phyloP scores from a whole-genome alignment of 37 sponge, comb jelly and placozoan genomes.

The Amphimedon queenslandica region DNA sequence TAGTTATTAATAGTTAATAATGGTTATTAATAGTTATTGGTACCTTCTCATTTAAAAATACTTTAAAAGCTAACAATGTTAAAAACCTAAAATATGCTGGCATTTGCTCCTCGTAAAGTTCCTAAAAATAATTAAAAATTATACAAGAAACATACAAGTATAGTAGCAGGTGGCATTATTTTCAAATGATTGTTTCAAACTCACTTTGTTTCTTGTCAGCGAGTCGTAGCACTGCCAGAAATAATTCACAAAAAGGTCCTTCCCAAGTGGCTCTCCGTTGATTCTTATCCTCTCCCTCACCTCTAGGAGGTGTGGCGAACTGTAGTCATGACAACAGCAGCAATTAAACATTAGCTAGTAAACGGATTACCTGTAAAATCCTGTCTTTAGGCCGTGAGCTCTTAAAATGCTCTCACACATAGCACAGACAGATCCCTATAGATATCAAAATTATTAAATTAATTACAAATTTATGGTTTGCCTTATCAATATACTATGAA shows the following conservation, averaged over 20 bases:
- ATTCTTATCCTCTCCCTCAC: constrained; percentile 94
- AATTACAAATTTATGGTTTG: not conserved
- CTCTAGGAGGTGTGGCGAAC: constrained; percentile 89
- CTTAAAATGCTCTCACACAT: constrained; percentile 83
- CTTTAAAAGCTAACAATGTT: constrained; percentile 76
- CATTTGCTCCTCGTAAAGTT: constrained; percentile 26
- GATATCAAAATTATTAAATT: not conserved
- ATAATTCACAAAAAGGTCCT: constrained; percentile 59
- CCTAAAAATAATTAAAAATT: constrained; percentile 2
- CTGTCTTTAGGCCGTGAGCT: constrained; percentile 69
- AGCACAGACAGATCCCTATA: constrained; percentile 90
- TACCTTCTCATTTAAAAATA: constrained; percentile 84
- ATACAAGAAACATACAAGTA: not conserved
- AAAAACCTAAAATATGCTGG: constrained; percentile 87
- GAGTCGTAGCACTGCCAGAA: constrained; percentile 79
- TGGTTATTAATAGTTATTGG: not conserved
- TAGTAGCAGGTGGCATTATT: not conserved
- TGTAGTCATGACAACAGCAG: not conserved
- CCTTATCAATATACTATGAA: constrained; percentile 6
- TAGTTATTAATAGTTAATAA: not conserved
- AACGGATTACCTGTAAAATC: constrained; percentile 71
- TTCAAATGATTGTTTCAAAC: not conserved
- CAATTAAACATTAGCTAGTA: not conserved
- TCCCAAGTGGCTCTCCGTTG: constrained; percentile 83
- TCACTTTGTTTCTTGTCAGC: constrained; percentile 50